Percentiles rank a stretch among this genome's conserved stretches.
phyloP scores from a whole-genome alignment of 2,888 invertebrate species.

The Escarpia spicata region DNA sequence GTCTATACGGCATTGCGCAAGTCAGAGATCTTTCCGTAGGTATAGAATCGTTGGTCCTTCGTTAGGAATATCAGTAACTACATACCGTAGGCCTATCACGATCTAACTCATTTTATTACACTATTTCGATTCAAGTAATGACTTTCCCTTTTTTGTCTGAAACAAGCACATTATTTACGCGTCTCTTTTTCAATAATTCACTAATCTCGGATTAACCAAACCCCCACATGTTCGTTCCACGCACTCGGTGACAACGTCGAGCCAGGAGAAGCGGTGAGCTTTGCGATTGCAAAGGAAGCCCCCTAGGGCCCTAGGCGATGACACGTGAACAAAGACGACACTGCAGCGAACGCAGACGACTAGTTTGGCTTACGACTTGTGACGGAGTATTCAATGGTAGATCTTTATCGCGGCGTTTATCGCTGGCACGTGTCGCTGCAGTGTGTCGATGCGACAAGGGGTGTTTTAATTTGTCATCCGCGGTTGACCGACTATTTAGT shows the following conservation, averaged over 20 bases:
- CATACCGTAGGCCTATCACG: no score
- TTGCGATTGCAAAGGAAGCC: slow-evolving; percentile 6
- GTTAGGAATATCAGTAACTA: no score
- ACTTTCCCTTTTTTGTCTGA: neutral
- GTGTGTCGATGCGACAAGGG: neutral
- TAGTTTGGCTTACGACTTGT: neutral
- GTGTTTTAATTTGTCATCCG: neutral
- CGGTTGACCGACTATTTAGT: neutral
- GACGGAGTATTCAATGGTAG: neutral
- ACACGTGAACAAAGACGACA: slow-evolving; percentile 1
- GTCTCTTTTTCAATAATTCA: neutral
- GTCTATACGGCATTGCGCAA: no score
- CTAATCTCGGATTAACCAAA: neutral
- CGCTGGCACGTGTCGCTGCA: neutral
- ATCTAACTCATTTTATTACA: no score
- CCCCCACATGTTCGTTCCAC: neutral
- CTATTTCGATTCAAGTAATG: neutral
- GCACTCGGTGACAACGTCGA: neutral
- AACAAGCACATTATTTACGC: neutral
- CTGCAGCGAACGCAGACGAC: neutral
- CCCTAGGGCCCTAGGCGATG: neutral
- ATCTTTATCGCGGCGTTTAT: neutral
- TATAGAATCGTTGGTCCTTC: no score
- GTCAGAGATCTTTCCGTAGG: no score
- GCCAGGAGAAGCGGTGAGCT: neutral